Conservation (phyloP, 2,888 invertebrate genomes). For the Caenorhabditis panamensis region DNA sequence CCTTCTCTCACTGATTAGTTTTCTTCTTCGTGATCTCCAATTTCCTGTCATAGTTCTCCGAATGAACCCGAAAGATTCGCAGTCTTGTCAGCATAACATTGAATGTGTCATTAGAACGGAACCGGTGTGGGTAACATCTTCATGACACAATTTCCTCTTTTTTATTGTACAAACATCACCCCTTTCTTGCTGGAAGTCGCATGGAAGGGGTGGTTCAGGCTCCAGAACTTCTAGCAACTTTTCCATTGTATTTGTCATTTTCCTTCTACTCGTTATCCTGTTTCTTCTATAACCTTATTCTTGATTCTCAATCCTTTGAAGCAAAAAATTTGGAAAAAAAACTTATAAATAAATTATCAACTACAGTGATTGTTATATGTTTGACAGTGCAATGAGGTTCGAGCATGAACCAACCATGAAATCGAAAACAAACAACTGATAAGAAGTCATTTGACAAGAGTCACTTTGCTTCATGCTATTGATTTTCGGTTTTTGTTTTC, state of each 20-base stretch:
- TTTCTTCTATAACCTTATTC: too few species aligned
- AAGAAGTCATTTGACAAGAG: slow-evolving; percentile 15
- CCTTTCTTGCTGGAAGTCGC: not conserved
- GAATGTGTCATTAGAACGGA: not conserved
- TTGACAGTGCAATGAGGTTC: too few species aligned
- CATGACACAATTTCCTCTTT: not conserved
- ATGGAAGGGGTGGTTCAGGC: not conserved
- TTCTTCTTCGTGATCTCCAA: not conserved
- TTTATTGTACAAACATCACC: not conserved
- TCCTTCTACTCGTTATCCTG: not conserved
- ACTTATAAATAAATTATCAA: slow-evolving; percentile 9
- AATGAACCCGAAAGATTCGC: not conserved
- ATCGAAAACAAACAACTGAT: slow-evolving; percentile 39
- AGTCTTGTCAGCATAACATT: not conserved
- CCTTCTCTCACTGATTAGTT: not conserved
- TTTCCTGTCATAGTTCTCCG: not conserved
- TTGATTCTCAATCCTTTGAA: too few species aligned
- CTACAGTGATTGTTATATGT: too few species aligned
- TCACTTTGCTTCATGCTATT: slow-evolving; percentile 26
- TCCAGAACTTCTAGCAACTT: not conserved
- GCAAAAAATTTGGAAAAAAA: too few species aligned
- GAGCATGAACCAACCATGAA: slow-evolving; percentile 3
- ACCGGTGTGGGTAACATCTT: not conserved
- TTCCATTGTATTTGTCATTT: slow-evolving; percentile 5
- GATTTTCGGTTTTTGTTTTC: slow-evolving; percentile 29